Percentiles rank a stretch among this genome's conserved stretches.
Conservation (phyloP, 2,113 vertebrate species). For the Toxotes chatareus region DNA sequence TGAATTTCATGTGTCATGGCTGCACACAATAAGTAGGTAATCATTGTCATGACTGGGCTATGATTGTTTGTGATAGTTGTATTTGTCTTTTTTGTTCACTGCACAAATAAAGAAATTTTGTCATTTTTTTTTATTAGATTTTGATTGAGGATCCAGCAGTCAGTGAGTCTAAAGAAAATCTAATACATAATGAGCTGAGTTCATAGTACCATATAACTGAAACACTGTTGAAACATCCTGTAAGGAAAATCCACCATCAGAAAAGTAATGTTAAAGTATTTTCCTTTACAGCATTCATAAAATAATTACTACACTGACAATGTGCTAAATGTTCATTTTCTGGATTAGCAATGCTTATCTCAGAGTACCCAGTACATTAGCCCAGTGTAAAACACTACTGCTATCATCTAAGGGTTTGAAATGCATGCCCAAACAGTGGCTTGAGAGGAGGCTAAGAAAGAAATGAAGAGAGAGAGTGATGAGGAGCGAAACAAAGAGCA, state of each 20-base stretch:
- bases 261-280: conserved; percentile 2
- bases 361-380: conserved; percentile 11
- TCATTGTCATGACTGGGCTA: too few species aligned
- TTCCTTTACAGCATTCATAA: conserved; percentile 13
- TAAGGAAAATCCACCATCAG: neutral
- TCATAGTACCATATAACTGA: neutral
- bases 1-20: too few species aligned
- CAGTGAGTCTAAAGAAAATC: conserved; percentile 18
- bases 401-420: conserved; percentile 41
- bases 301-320: conserved; percentile 30
- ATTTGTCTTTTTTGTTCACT: too few species aligned
- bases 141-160: neutral
- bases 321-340: conserved; percentile 34
- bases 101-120: too few species aligned
- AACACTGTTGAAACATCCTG: neutral
- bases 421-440: conserved; percentile 43
- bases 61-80: too few species aligned
- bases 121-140: too few species aligned
- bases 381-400: conserved; percentile 16
- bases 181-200: conserved; percentile 16
- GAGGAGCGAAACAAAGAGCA: conserved; percentile 11
- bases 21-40: too few species aligned
- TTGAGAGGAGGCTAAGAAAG: conserved; percentile 15
- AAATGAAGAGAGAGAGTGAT: conserved; percentile 8
- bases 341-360: conserved; percentile 45